phyloP scores from a whole-genome alignment of 2,113 vertebrate species.

The Seriola aureovittata region DNA sequence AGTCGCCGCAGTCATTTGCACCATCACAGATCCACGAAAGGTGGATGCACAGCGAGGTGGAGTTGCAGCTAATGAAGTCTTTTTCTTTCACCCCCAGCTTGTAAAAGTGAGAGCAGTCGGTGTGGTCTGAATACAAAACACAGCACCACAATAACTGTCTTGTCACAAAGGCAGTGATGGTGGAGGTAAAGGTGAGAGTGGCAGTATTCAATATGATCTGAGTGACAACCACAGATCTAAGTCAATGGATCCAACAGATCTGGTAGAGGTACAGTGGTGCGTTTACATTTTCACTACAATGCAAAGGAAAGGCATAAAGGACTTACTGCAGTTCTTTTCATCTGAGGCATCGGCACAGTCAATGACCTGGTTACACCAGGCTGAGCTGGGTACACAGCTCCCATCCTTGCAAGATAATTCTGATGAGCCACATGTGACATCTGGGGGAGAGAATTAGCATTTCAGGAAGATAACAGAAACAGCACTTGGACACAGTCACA shows the following conservation, averaged over 20 bases:
- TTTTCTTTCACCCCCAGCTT: constrained; percentile 94
- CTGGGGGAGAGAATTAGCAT: constrained; percentile 80
- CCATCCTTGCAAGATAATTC: constrained; percentile 94
- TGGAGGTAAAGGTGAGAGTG: not conserved
- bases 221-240: constrained; percentile 22
- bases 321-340: constrained; percentile 96
- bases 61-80: constrained; percentile 95
- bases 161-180: constrained; percentile 25
- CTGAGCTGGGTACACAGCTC: constrained; percentile 89
- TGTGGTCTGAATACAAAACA: constrained; percentile 88
- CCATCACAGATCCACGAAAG: constrained; percentile 97
- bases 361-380: constrained; percentile 95
- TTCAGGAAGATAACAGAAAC: constrained; percentile 59
- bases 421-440: constrained; percentile 88
- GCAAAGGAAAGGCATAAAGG: constrained; percentile 34
- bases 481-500: constrained; percentile 37
- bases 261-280: not conserved
- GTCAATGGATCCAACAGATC: constrained; percentile 24
- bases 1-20: constrained; percentile 98
- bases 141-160: constrained; percentile 34
- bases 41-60: constrained; percentile 95
- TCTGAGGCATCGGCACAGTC: constrained; percentile 96
- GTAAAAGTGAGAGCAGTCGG: constrained; percentile 93
- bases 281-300: constrained; percentile 25
- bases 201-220: constrained; percentile 22